These are phyloP conservation scores for Melanotaenia nigrans DNA, from an alignment of 2,797 vertebrate genomes.

Conservation along the genomic window DNA sequence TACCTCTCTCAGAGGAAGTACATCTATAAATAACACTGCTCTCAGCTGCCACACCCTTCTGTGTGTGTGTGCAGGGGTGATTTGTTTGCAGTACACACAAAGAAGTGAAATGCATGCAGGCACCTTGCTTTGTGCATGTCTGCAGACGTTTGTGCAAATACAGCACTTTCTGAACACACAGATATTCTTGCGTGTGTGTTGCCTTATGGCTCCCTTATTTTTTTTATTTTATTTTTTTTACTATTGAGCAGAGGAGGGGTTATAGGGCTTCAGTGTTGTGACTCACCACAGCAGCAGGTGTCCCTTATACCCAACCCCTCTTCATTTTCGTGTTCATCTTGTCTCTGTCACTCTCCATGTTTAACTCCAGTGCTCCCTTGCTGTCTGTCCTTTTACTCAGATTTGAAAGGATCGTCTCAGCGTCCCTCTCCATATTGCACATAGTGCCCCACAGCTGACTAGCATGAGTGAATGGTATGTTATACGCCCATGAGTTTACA, in stretches of 20 bases:
- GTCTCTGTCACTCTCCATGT: conserved; percentile 15
- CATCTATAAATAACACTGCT: conserved; percentile 78
- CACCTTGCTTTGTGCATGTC: conserved; percentile 47
- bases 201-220: conserved; percentile 9
- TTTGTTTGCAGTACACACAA: conserved; percentile 72
- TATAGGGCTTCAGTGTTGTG: conserved; percentile 43
- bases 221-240: conserved; percentile 1
- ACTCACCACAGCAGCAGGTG: conserved; percentile 74
- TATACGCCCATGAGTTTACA: conserved; percentile 12
- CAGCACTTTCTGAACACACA: conserved; percentile 45
- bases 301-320: conserved; percentile 42
- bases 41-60: conserved; percentile 72
- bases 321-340: conserved; percentile 23
- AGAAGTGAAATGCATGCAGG: conserved; percentile 55
- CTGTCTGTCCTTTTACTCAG: conserved; percentile 20
- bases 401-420: conserved; percentile 50
- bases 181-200: conserved; percentile 3
- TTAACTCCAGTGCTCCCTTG: conserved; percentile 31
- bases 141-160: conserved; percentile 47
- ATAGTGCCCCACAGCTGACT: conserved; percentile 41
- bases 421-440: neutral
- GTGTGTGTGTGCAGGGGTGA: conserved; percentile 13
- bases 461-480: conserved; percentile 36
- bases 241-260: neutral
- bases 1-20: conserved; percentile 68